Percentiles rank a stretch among this genome's conserved stretches.
Conservation (phyloP, 2,113 vertebrate genomes). For the Cinclus mexicanus region DNA sequence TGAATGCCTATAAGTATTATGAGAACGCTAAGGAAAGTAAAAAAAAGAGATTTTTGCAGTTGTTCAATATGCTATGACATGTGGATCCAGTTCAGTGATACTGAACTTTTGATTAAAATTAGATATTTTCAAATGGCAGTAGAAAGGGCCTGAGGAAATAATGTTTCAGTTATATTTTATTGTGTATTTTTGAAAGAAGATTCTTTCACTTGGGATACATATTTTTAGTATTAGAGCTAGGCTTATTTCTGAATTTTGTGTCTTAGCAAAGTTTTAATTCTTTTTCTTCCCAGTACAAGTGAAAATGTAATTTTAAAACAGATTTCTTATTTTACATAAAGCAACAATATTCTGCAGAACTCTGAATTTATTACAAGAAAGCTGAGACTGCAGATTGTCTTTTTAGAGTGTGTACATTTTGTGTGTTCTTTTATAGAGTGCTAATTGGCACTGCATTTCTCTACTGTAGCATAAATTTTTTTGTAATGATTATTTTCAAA, state of each 20-base stretch:
- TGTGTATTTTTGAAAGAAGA: background rate
- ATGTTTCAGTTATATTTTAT: background rate
- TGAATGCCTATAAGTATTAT: background rate
- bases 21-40: background rate
- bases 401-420: background rate
- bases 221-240: background rate
- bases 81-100: background rate
- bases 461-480: background rate
- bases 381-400: background rate
- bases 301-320: background rate
- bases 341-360: background rate
- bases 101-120: background rate
- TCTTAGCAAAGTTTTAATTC: background rate
- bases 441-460: background rate
- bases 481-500: background rate
- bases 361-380: background rate
- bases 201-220: background rate
- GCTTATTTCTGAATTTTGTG: background rate
- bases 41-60: background rate
- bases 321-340: background rate
- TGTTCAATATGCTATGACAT: background rate
- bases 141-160: background rate
- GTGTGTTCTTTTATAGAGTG: background rate
- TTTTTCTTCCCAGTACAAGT: background rate
- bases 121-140: background rate